Evolutionary conservation across 92 coral and sea anemone species (phyloP).

Genomic region (Blastomussa wellsi): DNA sequence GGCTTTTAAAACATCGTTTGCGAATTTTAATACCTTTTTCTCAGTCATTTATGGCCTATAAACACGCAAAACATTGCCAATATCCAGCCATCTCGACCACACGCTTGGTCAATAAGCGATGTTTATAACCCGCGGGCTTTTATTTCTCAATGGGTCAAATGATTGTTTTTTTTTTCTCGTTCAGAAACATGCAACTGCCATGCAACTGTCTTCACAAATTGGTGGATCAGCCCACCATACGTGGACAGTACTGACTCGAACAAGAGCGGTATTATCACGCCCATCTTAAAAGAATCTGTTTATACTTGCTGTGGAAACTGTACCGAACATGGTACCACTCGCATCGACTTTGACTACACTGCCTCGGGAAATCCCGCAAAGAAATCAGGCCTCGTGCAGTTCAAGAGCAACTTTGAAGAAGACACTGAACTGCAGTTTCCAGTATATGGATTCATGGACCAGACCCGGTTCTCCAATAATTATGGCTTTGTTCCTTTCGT

Average conservation of each 20-base stretch:
- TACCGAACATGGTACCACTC: constrained; percentile 57
- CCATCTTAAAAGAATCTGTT: constrained; percentile 68
- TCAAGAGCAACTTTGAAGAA: constrained; percentile 66
- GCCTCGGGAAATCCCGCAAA: constrained; percentile 45
- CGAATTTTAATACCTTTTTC: too few relatives aligned
- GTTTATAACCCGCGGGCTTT: not conserved
- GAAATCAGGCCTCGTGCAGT: constrained; percentile 75
- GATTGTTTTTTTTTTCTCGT: not conserved
- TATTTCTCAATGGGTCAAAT: not conserved
- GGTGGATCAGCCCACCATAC: constrained; percentile 94
- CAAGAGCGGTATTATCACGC: constrained; percentile 84
- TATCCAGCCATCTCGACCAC: not conserved
- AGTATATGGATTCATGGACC: constrained; percentile 85
- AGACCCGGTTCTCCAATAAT: constrained; percentile 63
- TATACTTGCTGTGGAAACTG: constrained; percentile 81
- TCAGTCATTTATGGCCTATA: too few relatives aligned
- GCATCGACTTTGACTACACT: constrained; percentile 54
- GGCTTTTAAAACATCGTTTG: too few relatives aligned
- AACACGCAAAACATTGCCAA: too few relatives aligned
- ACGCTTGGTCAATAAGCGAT: too few relatives aligned
- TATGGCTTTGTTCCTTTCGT: constrained; percentile 91
- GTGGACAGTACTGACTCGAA: constrained; percentile 64
- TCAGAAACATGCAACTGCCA: constrained; percentile 94
- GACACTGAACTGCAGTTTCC: constrained; percentile 85
- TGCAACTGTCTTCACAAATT: constrained; percentile 74